A percentile compares a stretch with the other conserved stretches of the same genome.
Evolutionary conservation across 2,797 vertebrate genomes (phyloP).

Genomic region (Psittacula derbiana): DNA sequence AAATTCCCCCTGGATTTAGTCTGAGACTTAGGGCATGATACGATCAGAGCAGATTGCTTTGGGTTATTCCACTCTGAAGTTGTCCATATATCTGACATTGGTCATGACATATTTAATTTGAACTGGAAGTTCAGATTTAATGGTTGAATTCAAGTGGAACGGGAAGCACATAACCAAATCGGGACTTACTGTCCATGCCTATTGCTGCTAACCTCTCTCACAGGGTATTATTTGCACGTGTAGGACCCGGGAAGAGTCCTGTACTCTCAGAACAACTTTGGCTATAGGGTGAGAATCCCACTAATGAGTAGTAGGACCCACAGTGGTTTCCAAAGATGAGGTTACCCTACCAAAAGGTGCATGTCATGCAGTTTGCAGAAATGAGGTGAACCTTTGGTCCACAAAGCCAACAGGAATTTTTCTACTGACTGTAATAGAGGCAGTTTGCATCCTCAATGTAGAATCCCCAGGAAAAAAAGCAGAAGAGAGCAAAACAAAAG

Average conservation of each 20-base stretch:
- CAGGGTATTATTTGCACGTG: neutral
- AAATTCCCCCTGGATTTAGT: slow-evolving; percentile 65
- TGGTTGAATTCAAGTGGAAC: slow-evolving; percentile 75
- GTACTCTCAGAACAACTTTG: neutral
- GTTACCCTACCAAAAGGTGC: neutral
- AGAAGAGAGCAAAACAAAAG: neutral
- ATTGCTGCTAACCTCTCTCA: slow-evolving; percentile 48
- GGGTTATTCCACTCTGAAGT: slow-evolving; percentile 75
- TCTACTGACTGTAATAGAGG: neutral
- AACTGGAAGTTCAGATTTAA: slow-evolving; percentile 74
- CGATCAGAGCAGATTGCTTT: slow-evolving; percentile 74
- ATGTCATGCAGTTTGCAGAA: neutral
- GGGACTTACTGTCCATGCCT: slow-evolving; percentile 64
- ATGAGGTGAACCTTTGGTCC: neutral
- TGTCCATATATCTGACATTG: slow-evolving; percentile 76
- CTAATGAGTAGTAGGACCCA: neutral
- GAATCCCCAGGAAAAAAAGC: neutral
- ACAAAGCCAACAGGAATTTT: neutral
- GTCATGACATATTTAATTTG: slow-evolving; percentile 76
- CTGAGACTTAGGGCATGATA: slow-evolving; percentile 69
- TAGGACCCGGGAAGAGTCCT: neutral
- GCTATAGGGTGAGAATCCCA: neutral
- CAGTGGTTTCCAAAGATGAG: neutral
- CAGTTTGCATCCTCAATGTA: neutral
- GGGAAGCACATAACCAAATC: slow-evolving; percentile 59